These are phyloP conservation scores for Accipiter cooperii DNA, from an alignment of 2,113 vertebrate species.

Conservation along the genomic window DNA sequence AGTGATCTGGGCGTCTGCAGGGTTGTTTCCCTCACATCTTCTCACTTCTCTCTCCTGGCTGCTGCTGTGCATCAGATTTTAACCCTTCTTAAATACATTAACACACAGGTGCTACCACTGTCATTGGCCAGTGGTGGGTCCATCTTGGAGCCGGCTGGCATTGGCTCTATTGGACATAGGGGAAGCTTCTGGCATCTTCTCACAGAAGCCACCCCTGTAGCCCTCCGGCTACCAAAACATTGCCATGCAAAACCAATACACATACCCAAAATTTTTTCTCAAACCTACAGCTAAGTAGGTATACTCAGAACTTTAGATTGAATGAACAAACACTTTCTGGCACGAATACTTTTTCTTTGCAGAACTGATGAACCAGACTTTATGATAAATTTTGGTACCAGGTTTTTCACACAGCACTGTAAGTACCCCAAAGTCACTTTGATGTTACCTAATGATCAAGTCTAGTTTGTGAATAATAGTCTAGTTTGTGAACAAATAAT, in stretches of 20 bases:
- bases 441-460: neutral
- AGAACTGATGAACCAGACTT: neutral
- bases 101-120: neutral
- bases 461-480: neutral
- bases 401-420: neutral
- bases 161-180: neutral
- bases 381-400: neutral
- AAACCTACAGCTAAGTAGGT: neutral
- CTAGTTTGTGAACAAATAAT: neutral
- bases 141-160: neutral
- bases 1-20: neutral
- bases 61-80: neutral
- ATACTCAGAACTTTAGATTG: neutral
- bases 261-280: neutral
- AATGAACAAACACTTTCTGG: neutral
- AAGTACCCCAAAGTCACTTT: neutral
- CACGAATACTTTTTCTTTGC: neutral
- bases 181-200: too few species aligned
- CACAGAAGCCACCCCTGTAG: neutral
- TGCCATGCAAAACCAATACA: neutral
- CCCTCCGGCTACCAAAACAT: neutral
- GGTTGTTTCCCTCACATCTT: neutral
- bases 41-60: neutral
- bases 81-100: neutral
- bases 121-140: fast-evolving